Evolutionary conservation across 1,140 invertebrate species (phyloP).

Genomic region (Microvelia longipes): DNA sequence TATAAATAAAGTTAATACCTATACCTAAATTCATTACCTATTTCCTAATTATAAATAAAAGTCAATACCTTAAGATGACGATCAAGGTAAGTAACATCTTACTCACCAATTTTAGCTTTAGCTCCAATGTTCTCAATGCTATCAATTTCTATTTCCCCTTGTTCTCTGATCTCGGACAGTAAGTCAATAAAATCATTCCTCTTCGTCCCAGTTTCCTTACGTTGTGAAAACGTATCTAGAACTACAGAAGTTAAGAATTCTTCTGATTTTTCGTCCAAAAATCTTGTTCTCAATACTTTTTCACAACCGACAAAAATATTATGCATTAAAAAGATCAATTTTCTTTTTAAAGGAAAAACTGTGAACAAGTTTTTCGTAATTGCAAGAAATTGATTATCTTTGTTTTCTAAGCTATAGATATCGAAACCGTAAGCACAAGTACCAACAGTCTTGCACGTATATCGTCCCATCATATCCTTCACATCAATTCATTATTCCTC

Average conservation of each 20-base stretch:
- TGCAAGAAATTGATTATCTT: slow-evolving; percentile 33
- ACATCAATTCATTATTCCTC: slow-evolving; percentile 28
- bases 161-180: neutral
- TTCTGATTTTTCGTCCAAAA: neutral
- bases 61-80: neutral
- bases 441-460: slow-evolving; percentile 36
- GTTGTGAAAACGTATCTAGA: neutral
- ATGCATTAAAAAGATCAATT: neutral
- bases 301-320: neutral
- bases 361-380: slow-evolving; percentile 29
- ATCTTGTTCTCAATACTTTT: neutral
- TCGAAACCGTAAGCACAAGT: slow-evolving; percentile 39
- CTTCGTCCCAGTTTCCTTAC: neutral
- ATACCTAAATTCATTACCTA: neutral
- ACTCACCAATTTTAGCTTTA: neutral
- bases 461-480: slow-evolving; percentile 32
- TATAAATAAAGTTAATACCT: too few relatives aligned
- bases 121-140: neutral
- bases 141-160: neutral
- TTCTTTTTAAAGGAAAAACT: neutral
- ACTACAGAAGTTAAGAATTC: neutral
- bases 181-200: slow-evolving; percentile 2
- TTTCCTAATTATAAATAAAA: neutral
- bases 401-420: slow-evolving; percentile 34
- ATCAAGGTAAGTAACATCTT: neutral